Evolutionary conservation across 2,113 vertebrate genomes (phyloP), one percentile per base, ranked within the genome.

Genomic region (Peromyscus leucopus): DNA sequence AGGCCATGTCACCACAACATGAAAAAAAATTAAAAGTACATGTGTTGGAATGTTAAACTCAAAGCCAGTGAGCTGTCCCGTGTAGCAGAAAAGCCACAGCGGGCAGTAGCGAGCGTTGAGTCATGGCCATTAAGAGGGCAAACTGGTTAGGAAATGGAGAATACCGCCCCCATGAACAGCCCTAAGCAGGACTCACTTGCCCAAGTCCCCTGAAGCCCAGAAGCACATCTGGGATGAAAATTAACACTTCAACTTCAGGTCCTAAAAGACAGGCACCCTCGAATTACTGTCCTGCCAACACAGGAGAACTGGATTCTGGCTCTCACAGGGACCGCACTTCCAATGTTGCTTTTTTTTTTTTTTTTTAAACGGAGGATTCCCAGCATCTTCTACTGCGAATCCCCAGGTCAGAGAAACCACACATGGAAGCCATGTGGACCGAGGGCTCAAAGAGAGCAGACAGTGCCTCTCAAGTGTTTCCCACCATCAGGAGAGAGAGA

Each of bases 211-310:
- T n/a, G 48, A 82, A 91, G 72, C 55, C 88, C 89, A 80, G 85
- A 71, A 91, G 88, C 88, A 83, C 67, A 74, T 51, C 63, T 79
- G 91, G 12, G 42, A 16, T 67, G 74, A 87, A 96, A 94, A 97
- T 86, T 65, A 95, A 94, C 71, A 90, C 63, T 86, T 61, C 19
- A 90, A 87, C 55, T 74, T 96, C 90, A 92, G 95, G 71, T 36
- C 51, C 69, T 87, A 80, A 28, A 90, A 96, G 97, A n/a, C 16
- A 61, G 93, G 78, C n/a, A 79, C 33, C 63, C 78, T 97, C 76
- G 79, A n/a, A 87, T 71, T 46, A 63, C 79, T 65, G 42, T 84
- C 36, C 19, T 65, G 91, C 90, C 95, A 94, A 91, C 57, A 75
- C 83, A 76, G 65, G 84, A 7, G 63, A 96, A 89, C 79, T 8